Evolutionary conservation across 1,140 invertebrate genomes (phyloP), one percentile per base, ranked within the genome.

Genomic region (Portunus trituberculatus): DNA sequence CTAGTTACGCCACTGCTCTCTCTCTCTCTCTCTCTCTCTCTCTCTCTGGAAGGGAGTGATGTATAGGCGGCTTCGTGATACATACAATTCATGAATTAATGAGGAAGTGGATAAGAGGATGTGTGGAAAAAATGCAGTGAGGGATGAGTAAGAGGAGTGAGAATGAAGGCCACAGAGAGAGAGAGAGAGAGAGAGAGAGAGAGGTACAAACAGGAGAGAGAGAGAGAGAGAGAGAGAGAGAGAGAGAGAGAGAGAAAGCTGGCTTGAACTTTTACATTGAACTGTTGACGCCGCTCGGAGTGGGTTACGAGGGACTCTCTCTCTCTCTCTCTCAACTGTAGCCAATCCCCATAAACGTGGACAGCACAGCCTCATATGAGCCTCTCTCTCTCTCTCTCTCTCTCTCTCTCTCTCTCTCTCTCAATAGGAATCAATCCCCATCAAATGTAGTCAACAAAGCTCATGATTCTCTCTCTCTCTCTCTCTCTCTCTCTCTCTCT

Each of bases 21-120:
- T 91, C 89, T 88, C 86, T 88, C 86, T 88, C 86, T 88, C 86
- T 88, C 86, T 87, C 84, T 88, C 86, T 88, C 86, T 88, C 86
- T 88, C 86, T 88, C 67, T 76, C 67, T 39, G 39, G 39, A 39
- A 39, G 2, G 28, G 2, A 82, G 76, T 25, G 28, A 82, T 82
- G 7, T 20, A 82, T 8, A 82, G 16, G 16, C 28, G 28, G 76
- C 20, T 82, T 3, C 4, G 20, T 82, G 28, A 25, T 20, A 82
- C 28, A 82, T 82, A 25, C 1, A 82, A 0, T 20, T 28, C 16
- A 2, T 82, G 28, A 1, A 28, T 25, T 28, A 82, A 28, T 82
- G 76, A 20, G 28, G 76, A 28, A 82, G 8, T 20, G 16, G 76
- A 82, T 28, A 82, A 82, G 20, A 82, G 20, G 76, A 20, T 25